Evolutionary conservation across 2,797 vertebrate genomes (phyloP).

Genomic region (Zalophus californianus): DNA sequence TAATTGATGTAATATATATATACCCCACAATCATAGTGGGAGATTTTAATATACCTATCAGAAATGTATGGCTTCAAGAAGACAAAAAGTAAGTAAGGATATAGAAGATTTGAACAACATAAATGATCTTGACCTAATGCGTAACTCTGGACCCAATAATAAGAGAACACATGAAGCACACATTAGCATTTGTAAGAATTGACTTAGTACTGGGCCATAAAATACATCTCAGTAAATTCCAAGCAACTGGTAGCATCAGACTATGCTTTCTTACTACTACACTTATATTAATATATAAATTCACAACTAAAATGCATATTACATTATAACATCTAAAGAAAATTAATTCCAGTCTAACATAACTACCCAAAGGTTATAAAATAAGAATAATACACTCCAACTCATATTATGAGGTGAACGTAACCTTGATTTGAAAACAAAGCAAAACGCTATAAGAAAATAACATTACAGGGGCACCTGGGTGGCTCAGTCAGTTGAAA

Average conservation of each 20-base stretch:
- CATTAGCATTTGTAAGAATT: neutral
- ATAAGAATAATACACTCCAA: neutral
- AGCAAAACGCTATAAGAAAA: neutral
- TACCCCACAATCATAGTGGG: neutral
- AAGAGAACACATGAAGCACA: neutral
- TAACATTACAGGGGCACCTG: neutral
- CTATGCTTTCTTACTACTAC: neutral
- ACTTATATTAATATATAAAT: neutral
- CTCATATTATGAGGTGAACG: neutral
- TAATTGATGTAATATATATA: neutral
- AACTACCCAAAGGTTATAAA: neutral
- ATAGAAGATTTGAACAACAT: neutral
- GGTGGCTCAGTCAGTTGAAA: neutral
- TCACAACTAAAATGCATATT: neutral
- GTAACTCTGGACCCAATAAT: neutral
- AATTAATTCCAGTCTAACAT: neutral
- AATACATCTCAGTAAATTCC: neutral
- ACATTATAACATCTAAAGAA: neutral
- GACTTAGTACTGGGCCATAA: neutral
- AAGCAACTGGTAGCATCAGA: neutral
- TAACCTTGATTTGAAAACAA: constrained; percentile 19
- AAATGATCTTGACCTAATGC: neutral
- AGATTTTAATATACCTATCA: constrained; percentile 10
- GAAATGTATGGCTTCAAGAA: neutral
- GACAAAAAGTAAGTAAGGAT: neutral